phyloP scores from a whole-genome alignment of 2,888 invertebrate species.

The Elysia crispata region DNA sequence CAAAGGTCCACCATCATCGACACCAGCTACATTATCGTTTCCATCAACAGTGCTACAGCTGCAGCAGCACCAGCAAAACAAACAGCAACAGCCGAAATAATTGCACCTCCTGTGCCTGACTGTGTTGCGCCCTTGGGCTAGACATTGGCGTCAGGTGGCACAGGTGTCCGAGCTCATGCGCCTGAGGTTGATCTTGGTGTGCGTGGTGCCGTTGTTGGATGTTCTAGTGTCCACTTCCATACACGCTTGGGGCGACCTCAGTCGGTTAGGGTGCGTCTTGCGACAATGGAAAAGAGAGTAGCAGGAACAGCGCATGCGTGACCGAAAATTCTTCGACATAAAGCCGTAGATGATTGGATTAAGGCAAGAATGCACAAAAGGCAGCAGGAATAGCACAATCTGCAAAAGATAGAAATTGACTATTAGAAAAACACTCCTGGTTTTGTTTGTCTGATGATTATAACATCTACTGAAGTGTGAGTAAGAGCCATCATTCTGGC shows the following conservation, averaged over 20 bases:
- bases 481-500: too few species aligned
- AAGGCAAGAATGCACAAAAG: constrained; percentile 69
- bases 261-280: constrained; percentile 35
- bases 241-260: constrained; percentile 47
- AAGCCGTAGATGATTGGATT: constrained; percentile 73
- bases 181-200: constrained; percentile 53
- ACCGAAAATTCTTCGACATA: constrained; percentile 66
- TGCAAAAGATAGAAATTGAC: constrained; percentile 43
- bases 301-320: constrained; percentile 55
- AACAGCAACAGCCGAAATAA: constrained; percentile 40
- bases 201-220: constrained; percentile 52
- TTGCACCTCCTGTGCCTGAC: constrained; percentile 3
- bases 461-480: too few species aligned
- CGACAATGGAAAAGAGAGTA: constrained; percentile 44
- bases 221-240: constrained; percentile 53
- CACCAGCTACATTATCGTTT: too few species aligned
- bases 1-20: too few species aligned
- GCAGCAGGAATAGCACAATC: constrained; percentile 66
- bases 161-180: constrained; percentile 47
- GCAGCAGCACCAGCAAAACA: constrained; percentile 41
- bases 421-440: too few species aligned
- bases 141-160: constrained; percentile 46
- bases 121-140: too few species aligned
- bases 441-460: too few species aligned
- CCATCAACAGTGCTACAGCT: constrained; percentile 18